Evolutionary conservation across 2,888 invertebrate species (phyloP), one percentile per base, ranked within the genome.

Genomic region (Euzophera pinguis): DNA sequence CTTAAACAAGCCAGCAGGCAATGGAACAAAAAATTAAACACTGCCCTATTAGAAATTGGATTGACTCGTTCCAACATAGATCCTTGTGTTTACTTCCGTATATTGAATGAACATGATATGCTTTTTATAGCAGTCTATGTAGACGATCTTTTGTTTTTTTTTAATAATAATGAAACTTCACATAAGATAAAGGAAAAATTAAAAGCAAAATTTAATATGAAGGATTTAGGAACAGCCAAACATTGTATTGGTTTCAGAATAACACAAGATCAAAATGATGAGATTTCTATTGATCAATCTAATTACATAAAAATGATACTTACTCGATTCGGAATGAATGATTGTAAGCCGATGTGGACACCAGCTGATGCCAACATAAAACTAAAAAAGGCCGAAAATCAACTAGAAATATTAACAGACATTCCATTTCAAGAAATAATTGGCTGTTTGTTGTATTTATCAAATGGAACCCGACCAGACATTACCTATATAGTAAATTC

Each of bases 71-170:
- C 63, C 45, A 58, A 58, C 14, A 1, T 59, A 17, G 67, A 69
- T 57, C 63, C 65, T 5, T 69, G 66, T 38, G 38, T 70, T 22
- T 67, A 67, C 34, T 63, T 59, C 38, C 17, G 42, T 8, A 54
- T 54, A 29, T 6, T 34, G 1, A 57, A 53, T 47, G 22, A 63
- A 54, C 32, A 29, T 52, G 41, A 59, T 27, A 64, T 64, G 1
- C 8, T 60, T 5, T 61, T 62, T 50, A 47, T 65, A n/a, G 35
- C 63, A 7, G 57, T 65, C 1, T 68, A 60, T 66, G 67, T 43
- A 1, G 62, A 1, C 6, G 61, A 0, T 50, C n/a, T 16, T 60
- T 61, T 41, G n/a, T n/a, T n/a, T n/a, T n/a, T n/a, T n/a, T 55
- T 27, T 17, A 62, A 61, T 54, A 47, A 55, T 50, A 7, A 53